Evolutionary conservation across 1,140 invertebrate genomes (phyloP).

Genomic region (Anastatus disparis): DNA sequence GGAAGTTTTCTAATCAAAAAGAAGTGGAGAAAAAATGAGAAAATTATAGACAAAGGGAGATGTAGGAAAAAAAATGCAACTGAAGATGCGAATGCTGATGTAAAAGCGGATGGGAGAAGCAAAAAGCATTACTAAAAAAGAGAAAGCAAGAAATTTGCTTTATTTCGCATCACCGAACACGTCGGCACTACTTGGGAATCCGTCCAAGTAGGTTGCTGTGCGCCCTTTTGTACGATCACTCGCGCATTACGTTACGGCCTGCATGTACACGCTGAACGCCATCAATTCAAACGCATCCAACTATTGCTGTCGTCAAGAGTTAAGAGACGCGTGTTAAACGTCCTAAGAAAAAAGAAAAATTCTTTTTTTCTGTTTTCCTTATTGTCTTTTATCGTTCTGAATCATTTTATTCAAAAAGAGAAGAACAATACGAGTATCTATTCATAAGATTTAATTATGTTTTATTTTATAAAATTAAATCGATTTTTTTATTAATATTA

Average conservation of each 20-base stretch:
- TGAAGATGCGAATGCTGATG: neutral
- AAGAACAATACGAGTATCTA: too few relatives aligned
- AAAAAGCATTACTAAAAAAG: neutral
- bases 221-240: slow-evolving; percentile 42
- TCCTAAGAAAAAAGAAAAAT: neutral
- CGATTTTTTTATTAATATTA: too few relatives aligned
- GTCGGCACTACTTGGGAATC: slow-evolving; percentile 51
- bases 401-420: too few relatives aligned
- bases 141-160: slow-evolving; percentile 22
- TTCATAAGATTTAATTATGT: too few relatives aligned
- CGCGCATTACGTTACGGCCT: neutral
- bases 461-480: too few relatives aligned
- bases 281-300: slow-evolving; percentile 1
- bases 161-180: slow-evolving; percentile 20
- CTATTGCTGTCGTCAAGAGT: neutral
- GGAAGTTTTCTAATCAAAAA: too few relatives aligned
- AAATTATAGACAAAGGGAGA: slow-evolving; percentile 2
- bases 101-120: neutral
- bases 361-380: too few relatives aligned
- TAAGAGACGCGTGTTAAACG: neutral
- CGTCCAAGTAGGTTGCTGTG: slow-evolving; percentile 54
- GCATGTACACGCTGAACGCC: neutral
- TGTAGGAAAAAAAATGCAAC: neutral
- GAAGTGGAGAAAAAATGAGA: neutral
- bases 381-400: too few relatives aligned